phyloP scores from a whole-genome alignment of 2,113 vertebrate species.

The Pachypanchax playfairii region DNA sequence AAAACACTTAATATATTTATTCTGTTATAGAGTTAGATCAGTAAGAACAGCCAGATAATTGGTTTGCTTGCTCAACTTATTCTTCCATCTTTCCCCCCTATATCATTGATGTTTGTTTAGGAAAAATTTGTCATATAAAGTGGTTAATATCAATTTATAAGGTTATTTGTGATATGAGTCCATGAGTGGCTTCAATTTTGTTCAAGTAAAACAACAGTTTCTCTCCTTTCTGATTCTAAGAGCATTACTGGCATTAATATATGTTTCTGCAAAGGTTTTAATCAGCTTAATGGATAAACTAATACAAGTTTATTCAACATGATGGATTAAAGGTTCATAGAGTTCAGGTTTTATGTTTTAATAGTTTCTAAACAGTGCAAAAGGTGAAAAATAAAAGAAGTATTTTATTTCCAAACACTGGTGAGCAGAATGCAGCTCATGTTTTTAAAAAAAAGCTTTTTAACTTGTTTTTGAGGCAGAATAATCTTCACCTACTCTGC shows the following conservation, averaged over 20 bases:
- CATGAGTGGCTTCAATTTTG: too few relatives aligned
- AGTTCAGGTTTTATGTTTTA: conserved; percentile 41
- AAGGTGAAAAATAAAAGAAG: conserved; percentile 5
- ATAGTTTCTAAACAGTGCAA: not conserved
- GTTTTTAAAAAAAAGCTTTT: conserved; percentile 9
- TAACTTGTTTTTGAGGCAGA: not conserved
- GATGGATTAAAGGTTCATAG: too few relatives aligned
- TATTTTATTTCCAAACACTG: conserved; percentile 15
- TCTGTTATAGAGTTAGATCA: too few relatives aligned
- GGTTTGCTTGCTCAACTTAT: too few relatives aligned
- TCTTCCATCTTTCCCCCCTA: too few relatives aligned
- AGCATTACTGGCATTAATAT: conserved; percentile 60
- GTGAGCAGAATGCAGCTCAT: not conserved
- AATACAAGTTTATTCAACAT: conserved; percentile 21
- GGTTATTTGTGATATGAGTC: too few relatives aligned
- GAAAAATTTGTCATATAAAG: too few relatives aligned
- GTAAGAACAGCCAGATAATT: too few relatives aligned
- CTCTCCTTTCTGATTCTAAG: conserved; percentile 53
- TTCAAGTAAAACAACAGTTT: conserved; percentile 40
- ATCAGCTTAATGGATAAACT: conserved; percentile 55
- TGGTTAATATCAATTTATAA: too few relatives aligned
- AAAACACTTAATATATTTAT: too few relatives aligned
- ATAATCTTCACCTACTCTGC: not conserved
- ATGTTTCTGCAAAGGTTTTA: conserved; percentile 55
- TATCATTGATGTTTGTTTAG: too few relatives aligned